Percentiles rank a stretch among this genome's conserved stretches.
Conservation (phyloP, 1,140 invertebrate genomes). For the Pseudomyrmex gracilis region DNA sequence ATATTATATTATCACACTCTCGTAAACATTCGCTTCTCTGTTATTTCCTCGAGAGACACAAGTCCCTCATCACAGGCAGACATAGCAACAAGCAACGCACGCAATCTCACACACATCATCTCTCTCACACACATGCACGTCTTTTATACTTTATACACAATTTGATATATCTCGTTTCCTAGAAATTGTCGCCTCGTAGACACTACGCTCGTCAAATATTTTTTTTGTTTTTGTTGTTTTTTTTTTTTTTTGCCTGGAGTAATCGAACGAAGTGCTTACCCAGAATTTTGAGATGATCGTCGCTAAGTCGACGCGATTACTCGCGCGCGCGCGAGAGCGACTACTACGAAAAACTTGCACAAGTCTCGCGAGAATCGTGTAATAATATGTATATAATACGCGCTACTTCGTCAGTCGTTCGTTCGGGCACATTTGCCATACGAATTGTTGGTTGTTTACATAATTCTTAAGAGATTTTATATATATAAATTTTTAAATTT, state of each 20-base stretch:
- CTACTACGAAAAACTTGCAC: constrained; percentile 38
- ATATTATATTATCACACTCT: constrained; percentile 38
- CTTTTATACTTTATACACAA: constrained; percentile 66
- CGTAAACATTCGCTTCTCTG: not conserved
- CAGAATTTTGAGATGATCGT: constrained; percentile 31
- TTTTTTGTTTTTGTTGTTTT: not conserved
- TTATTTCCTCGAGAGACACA: constrained; percentile 5
- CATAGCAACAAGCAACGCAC: constrained; percentile 44
- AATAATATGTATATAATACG: constrained; percentile 24
- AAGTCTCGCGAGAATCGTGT: constrained; percentile 48
- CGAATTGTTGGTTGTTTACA: constrained; percentile 43
- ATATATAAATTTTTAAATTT: too few relatives aligned
- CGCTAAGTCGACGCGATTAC: constrained; percentile 34
- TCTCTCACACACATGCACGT: constrained; percentile 26
- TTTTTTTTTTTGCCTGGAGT: constrained; percentile 41
- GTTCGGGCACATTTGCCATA: constrained; percentile 54
- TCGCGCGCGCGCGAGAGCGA: constrained; percentile 38
- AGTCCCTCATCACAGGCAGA: not conserved
- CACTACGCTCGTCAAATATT: constrained; percentile 61
- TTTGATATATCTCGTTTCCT: constrained; percentile 70
- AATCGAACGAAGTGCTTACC: constrained; percentile 61
- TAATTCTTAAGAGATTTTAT: constrained; percentile 40
- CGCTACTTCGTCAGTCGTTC: constrained; percentile 61
- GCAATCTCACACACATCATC: constrained; percentile 24
- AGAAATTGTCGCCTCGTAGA: constrained; percentile 62